These are phyloP conservation scores for Rhaphigaster nebulosa DNA, from an alignment of 2,888 invertebrate species.

Conservation along the genomic window DNA sequence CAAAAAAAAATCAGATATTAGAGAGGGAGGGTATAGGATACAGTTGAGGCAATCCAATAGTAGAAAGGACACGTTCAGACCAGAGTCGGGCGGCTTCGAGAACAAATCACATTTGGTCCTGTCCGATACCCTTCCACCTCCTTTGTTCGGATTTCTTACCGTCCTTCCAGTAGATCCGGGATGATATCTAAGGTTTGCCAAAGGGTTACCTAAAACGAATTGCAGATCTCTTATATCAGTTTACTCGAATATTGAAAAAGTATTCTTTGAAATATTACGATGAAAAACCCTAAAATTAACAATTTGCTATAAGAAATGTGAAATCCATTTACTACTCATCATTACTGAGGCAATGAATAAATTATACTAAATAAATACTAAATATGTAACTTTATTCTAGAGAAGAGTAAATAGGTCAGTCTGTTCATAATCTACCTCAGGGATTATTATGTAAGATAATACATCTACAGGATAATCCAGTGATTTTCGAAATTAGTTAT, in stretches of 20 bases:
- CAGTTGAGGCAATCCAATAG: not conserved
- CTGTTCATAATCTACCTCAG: not conserved
- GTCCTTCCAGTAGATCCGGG: not conserved
- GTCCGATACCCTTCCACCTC: not conserved
- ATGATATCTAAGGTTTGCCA: not conserved
- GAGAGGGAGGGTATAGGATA: not conserved
- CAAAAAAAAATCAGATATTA: not conserved
- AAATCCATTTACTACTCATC: too few species aligned
- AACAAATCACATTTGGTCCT: not conserved
- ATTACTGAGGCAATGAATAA: too few species aligned
- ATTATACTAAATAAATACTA: too few species aligned
- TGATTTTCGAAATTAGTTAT: not conserved
- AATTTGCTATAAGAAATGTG: too few species aligned
- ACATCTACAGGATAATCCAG: not conserved
- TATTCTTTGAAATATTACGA: not conserved
- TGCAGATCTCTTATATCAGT: not conserved
- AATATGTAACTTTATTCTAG: too few species aligned
- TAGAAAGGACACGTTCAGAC: not conserved
- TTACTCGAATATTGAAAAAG: not conserved
- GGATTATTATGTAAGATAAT: not conserved
- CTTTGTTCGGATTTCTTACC: not conserved
- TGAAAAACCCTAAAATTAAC: too few species aligned
- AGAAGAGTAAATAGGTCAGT: not conserved
- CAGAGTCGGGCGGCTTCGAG: slow-evolving; percentile 1
- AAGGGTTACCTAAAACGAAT: not conserved